Evolutionary conservation across 1,140 invertebrate genomes (phyloP), one percentile per base, ranked within the genome.

Genomic region (Diachasma alloeum): DNA sequence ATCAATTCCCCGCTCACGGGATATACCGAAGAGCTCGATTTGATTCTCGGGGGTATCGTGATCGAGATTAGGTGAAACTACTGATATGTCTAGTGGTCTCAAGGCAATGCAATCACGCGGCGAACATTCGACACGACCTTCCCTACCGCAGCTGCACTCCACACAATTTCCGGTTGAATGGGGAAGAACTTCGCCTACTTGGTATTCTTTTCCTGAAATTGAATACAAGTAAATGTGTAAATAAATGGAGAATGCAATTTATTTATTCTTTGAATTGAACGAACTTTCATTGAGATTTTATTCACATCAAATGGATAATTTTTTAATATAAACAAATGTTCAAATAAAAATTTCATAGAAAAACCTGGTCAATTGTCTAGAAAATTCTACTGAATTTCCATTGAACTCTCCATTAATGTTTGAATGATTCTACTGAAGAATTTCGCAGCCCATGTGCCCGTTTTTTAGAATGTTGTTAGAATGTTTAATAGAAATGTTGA

Each of bases 131-230:
- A 94, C 91, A 68, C 93, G 91, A n/a, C 92, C 93, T 79, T 90
- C 91, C 72, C 90, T 86, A 66, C 91, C 92, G 81, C 93, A 94
- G 80, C 92, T 91, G 84, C 93, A 94, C 85, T 93, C 92, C 76
- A 93, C 88, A 84, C 93, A 94, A 81, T 93, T 93, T 73, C 93
- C 93, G 67, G 93, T 93, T 76, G 93, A 92, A 78, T 93, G 92
- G 5, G 93, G 93, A 66, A 94, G 87, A 73, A 90, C 89, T 79
- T 93, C 92, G 11, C 93, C 93, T 67, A 93, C 88, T 66, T 66
- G 22, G 26, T 66, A 66, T 66, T 31, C 59, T 31, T 66, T 66
- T 36, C 59, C 59, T 66, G 26, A 31, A 59, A 59, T 19, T 1
- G 0, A 19, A 59, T 2, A 11, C 17, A 53, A 53, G 24, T 19